These are phyloP conservation scores for Nematolebias whitei DNA, from an alignment of 2,113 vertebrate species.

Conservation along the genomic window DNA sequence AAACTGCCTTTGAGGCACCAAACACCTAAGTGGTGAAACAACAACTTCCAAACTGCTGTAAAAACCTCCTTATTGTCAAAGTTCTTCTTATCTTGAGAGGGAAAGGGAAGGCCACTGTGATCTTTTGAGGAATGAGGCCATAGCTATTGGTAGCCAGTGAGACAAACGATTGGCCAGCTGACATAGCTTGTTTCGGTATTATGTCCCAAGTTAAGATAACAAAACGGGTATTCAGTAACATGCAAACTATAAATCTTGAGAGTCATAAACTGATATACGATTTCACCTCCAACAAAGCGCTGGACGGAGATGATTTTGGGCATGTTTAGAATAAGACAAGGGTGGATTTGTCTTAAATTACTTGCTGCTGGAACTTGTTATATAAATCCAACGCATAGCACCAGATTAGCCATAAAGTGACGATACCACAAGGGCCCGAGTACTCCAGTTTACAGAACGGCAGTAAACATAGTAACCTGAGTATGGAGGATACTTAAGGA, in stretches of 20 bases:
- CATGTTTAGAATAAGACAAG: slow-evolving; percentile 11
- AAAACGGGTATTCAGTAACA: slow-evolving; percentile 22
- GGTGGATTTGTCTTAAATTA: slow-evolving; percentile 23
- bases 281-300: slow-evolving; percentile 38
- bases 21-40: slow-evolving; percentile 67
- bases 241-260: slow-evolving; percentile 51
- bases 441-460: slow-evolving; percentile 32
- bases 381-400: slow-evolving; percentile 35
- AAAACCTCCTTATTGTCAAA: slow-evolving; percentile 58
- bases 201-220: slow-evolving; percentile 55
- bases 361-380: slow-evolving; percentile 47
- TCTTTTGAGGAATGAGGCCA: slow-evolving; percentile 45
- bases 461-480: slow-evolving; percentile 57
- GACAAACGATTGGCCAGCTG: slow-evolving; percentile 54
- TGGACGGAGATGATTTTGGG: slow-evolving; percentile 10
- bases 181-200: slow-evolving; percentile 55
- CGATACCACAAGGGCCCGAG: slow-evolving; percentile 41
- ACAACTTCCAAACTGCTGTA: slow-evolving; percentile 58
- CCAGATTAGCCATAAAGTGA: slow-evolving; percentile 51
- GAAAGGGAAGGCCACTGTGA: slow-evolving; percentile 27
- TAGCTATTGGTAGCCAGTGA: slow-evolving; percentile 28
- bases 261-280: slow-evolving; percentile 25
- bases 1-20: slow-evolving; percentile 56
- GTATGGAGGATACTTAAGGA: slow-evolving; percentile 59
- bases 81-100: slow-evolving; percentile 47